Base-by-base conservation (phyloP, 2,113 vertebrate species). In the Stercorarius parasiticus region DNA sequence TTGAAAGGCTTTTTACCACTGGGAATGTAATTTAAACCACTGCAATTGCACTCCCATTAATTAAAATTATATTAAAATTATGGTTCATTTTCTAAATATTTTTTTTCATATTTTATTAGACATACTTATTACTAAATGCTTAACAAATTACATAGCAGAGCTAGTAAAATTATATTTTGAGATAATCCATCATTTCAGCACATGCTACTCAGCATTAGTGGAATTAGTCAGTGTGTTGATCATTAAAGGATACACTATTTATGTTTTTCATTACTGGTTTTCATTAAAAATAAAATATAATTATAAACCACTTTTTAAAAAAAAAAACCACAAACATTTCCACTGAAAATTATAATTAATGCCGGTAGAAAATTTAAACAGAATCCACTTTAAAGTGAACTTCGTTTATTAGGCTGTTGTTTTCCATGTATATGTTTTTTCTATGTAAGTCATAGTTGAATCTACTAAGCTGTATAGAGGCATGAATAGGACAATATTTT, bases 61-160 rank as follows among this genome's bases (percentile, higher is more conserved):
- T 99, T 99, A 99, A 99, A 99, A 99, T 99, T 99, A 99, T 99
- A 99, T 99, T 99, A 99, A 99, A 99, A 99, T 99, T 99, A 99
- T 99, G 98, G 99, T 99, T 99, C 99, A 98, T 98, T 98, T 98
- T 98, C 98, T 98, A 98, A 98, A 98, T 98, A 98, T 98, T 98
- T 98, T 98, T 98, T 98, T 98, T 98, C 92, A 71, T 98, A 98
- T 98, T 98, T 98, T 98, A 98, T 98, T 98, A 98, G 98, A 98
- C 98, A 98, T 98, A 98, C 97, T 98, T 98, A 98, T 98, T 98
- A 98, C 98, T 98, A 98, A 98, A 98, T 97, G 97, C 97, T 98
- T 98, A 98, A 98, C 97, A 98, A 98, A 98, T 98, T 98, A 97
- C 97, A 98, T 96, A 97, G 96, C 95, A 90, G 95, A 93, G 94